Evolutionary conservation across 2,113 vertebrate genomes (phyloP).

Genomic region (Tylochromis polylepis): DNA sequence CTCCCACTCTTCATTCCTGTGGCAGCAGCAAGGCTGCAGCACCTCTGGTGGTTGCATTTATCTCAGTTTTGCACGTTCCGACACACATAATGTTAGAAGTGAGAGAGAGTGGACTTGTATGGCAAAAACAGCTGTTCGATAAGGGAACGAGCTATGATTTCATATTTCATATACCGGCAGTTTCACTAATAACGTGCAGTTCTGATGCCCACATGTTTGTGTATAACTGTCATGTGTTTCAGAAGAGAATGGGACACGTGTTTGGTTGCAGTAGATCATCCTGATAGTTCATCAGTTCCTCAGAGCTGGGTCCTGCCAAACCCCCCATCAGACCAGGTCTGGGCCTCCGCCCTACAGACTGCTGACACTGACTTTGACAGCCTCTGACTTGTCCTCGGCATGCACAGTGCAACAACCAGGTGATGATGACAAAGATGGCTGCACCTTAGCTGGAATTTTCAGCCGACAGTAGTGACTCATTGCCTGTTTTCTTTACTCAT

Average conservation of each 20-base stretch:
- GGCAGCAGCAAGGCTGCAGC: background rate
- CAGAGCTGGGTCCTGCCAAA: conserved; percentile 86
- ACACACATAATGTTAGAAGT: background rate
- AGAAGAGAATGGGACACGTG: conserved; percentile 92
- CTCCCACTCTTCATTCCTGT: background rate
- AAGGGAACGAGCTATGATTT: background rate
- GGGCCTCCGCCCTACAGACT: conserved; percentile 81
- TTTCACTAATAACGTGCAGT: background rate
- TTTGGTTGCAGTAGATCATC: conserved; percentile 82
- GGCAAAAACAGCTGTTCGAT: background rate
- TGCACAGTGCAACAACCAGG: background rate
- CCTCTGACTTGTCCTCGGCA: background rate
- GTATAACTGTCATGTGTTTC: background rate
- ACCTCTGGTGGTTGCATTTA: background rate
- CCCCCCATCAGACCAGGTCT: conserved; percentile 78
- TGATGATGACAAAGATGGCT: background rate
- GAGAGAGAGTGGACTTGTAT: background rate
- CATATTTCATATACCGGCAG: background rate
- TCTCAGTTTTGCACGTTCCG: background rate
- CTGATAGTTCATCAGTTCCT: conserved; percentile 81
- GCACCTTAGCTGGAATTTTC: background rate
- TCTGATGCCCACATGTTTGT: accelerated
- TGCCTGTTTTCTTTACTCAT: background rate
- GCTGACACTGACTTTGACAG: background rate
- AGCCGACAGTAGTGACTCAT: background rate